A percentile compares a stretch with the other conserved stretches of the same genome.
Conservation (phyloP, 2,888 invertebrate genomes). For the Macaria liturata region DNA sequence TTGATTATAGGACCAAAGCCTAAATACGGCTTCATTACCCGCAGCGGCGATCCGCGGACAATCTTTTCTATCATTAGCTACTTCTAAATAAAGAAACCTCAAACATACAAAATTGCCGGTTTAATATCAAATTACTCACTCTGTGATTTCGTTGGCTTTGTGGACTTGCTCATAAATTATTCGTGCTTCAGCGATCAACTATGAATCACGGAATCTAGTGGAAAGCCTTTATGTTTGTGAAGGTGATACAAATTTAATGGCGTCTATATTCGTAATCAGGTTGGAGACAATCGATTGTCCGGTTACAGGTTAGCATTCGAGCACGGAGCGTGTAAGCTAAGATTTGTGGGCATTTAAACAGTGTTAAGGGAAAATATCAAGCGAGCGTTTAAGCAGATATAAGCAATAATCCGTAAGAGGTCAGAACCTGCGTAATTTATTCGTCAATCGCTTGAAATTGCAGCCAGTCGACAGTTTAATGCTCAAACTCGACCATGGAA, state of each 20-base stretch:
- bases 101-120: conserved; percentile 71
- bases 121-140: conserved; percentile 73
- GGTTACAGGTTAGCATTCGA: too few relatives aligned
- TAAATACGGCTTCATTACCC: conserved; percentile 78
- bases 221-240: conserved; percentile 21
- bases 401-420: conserved; percentile 39
- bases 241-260: neutral
- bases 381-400: conserved; percentile 15
- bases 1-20: conserved; percentile 81
- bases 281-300: too few relatives aligned
- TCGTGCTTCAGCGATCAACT: conserved; percentile 21
- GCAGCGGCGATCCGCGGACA: conserved; percentile 76
- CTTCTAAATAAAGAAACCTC: conserved; percentile 68
- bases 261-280: neutral
- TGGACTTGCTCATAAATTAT: conserved; percentile 41
- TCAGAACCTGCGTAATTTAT: conserved; percentile 52
- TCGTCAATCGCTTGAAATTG: conserved; percentile 53
- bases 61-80: conserved; percentile 79
- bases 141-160: conserved; percentile 65
- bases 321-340: too few relatives aligned
- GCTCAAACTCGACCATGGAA: conserved; percentile 63
- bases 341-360: too few relatives aligned
- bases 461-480: conserved; percentile 60
- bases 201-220: conserved; percentile 23
- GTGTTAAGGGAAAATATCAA: conserved; percentile 4